Base-by-base conservation (phyloP, 2,888 invertebrate genomes). In the Scelioninae gen. 2 region DNA sequence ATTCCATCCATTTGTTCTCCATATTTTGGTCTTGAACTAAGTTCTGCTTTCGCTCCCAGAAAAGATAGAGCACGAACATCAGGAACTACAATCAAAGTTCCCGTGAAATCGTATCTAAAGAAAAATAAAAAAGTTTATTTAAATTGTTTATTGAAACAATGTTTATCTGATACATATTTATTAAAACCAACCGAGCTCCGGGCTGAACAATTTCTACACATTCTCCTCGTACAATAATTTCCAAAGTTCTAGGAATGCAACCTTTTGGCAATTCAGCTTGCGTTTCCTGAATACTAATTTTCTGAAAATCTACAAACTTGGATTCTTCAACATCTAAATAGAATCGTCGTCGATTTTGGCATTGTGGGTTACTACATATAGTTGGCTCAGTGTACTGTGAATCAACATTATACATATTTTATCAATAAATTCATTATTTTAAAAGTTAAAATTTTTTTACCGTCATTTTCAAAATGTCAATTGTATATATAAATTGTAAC, bases 291-390 rank as follows among this genome's bases (percentile, higher is more conserved):
- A 99, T 94, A 61, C 98, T 90, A 2, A 97, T 93, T 88, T 98
- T 99, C 88, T 99, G 99, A 85, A 99, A 99, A 87, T 99, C 99
- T 0, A 98, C 94, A 87, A 99, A 99, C 16, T 92, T 88, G 0
- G 97, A 97, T 84, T 96, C 96, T 86, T 97, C 96, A 5, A 96
- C 92, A 81, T 98, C 96, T 74, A 99, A 87, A 89, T 93, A 90
- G 85, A 99, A 99, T 25, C 95, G 90, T 0, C 93, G 89, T 10
- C 98, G 90, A 86, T 99, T 99, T 60, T 92, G 93, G 85, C 99
- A 99, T 1, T 96, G 95, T 1, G 97, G 96, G 88, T 99, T 99
- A 3, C 94, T 90, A 83, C 99, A 99, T 81, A 98, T 96, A 1
- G 96, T 93, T 39, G 99, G 99, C 87, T 96, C 92, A 60, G 95